Base-by-base conservation (phyloP, 1,140 invertebrate species). In the Atopsyche davidsoni region DNA sequence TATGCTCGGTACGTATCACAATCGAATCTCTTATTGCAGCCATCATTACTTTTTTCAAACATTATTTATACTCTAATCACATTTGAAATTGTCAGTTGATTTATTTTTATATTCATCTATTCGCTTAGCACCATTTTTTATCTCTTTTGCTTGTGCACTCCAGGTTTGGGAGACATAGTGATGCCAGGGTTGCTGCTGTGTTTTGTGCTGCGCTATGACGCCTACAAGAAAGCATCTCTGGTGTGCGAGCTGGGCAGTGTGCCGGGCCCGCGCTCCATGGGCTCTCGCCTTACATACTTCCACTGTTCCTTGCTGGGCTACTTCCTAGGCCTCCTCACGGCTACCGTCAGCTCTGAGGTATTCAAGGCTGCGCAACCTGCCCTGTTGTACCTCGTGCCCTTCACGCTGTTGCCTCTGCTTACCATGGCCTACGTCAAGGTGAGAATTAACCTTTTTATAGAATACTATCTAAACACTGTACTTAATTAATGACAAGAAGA, bases 341-440 rank as follows among this genome's bases (percentile, higher is more conserved):
- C 95, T 42, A 97, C 94, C 19, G 90, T 97, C 49, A 96, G 92
- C 59, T 94, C 92, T 11, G 94, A 98, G 76, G 85, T 97, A 60
- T 97, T 97, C 75, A 95, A 95, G 79, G 93, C 93, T 54, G 94
- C 95, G 38, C 95, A 98, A 73, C 95, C 95, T 49, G 95, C 95
- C 44, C 79, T 98, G 59, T 79, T 98, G 19, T 98, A 97, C 76
- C 81, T 98, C 58, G 95, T 97, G 63, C 94, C 94, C 62, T 97
- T 97, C 72, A 98, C 94, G 63, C 79, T 98, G 62, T 78, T 97
- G 67, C 94, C 95, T 43, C 77, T 97, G 41, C 79, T 98, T 34
- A 92, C 92, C 36, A 97, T 98, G 93, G 94, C 95, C 51, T 97
- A 97, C 74, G 75, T 97, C 38, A 97, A 97, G 82, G 93, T 94